Percentiles rank a stretch among this genome's conserved stretches.
Evolutionary conservation across 2,113 vertebrate genomes (phyloP).

Genomic region (Euleptes europaea): DNA sequence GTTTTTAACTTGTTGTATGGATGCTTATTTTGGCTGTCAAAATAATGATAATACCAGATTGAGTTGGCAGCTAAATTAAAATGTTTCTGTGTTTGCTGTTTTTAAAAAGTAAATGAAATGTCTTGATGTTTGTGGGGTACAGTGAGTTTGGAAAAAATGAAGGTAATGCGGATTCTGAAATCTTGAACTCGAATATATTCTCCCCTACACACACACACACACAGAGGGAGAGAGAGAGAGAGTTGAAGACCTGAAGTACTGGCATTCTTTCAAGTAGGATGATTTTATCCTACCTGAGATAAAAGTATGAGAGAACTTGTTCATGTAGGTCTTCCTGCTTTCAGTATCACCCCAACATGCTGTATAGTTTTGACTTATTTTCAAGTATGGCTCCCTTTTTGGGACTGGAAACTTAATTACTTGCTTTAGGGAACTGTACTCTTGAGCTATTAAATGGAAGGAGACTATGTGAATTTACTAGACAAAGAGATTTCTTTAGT

Average conservation of each 20-base stretch:
- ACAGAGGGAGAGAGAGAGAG: too few relatives aligned
- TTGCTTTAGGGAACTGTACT: neutral
- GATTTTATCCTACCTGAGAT: neutral
- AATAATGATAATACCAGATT: neutral
- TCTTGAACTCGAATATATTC: neutral
- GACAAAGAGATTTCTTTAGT: neutral
- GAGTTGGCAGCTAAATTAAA: neutral
- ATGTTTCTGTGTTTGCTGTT: neutral
- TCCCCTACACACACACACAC: neutral
- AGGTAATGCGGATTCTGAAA: neutral
- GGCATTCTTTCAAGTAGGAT: neutral
- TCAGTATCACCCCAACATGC: neutral
- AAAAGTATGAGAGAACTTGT: neutral
- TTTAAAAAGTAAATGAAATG: neutral
- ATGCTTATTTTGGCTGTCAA: conserved; percentile 56
- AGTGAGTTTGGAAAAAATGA: neutral
- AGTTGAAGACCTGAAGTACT: neutral
- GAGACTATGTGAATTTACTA: too few relatives aligned
- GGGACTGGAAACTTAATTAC: neutral
- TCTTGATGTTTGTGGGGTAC: neutral
- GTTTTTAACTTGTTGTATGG: conserved; percentile 33
- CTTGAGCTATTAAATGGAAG: too few relatives aligned
- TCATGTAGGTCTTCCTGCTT: neutral
- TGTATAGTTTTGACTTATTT: neutral
- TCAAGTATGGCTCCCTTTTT: neutral